phyloP scores from a whole-genome alignment of 2,113 vertebrate species.

The Saimiri boliviensis region DNA sequence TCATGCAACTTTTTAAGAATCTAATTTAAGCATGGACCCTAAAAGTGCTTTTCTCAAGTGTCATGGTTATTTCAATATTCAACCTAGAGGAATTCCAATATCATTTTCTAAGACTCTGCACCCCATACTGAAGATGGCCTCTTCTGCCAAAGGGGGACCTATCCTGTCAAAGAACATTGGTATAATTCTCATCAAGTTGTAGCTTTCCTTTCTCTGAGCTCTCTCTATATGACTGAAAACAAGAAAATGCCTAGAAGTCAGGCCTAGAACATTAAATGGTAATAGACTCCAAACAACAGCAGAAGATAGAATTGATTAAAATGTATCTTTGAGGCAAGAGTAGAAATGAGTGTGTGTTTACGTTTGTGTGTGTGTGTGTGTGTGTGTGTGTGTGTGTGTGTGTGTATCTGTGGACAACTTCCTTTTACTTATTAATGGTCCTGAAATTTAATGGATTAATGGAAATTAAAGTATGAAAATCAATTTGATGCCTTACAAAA shows the following conservation, averaged over 20 bases:
- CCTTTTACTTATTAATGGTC: background rate
- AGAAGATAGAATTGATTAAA: background rate
- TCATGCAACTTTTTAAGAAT: background rate
- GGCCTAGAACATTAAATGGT: background rate
- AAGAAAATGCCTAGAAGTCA: background rate
- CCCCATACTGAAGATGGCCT: background rate
- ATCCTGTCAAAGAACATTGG: background rate
- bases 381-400: no score
- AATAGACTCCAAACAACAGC: background rate
- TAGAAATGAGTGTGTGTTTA: background rate
- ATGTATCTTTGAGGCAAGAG: background rate
- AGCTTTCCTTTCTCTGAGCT: background rate
- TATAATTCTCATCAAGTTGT: background rate
- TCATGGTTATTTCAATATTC: background rate
- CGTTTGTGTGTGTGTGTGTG: background rate
- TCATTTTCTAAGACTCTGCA: background rate
- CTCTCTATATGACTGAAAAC: background rate
- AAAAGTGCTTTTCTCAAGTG: background rate
- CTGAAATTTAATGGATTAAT: conserved; percentile 33
- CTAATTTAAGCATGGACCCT: background rate
- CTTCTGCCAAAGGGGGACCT: background rate
- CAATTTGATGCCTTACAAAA: background rate
- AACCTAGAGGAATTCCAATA: background rate
- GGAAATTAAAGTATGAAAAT: conserved; percentile 7
- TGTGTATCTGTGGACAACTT: background rate